Base-by-base conservation (phyloP, 2,113 vertebrate genomes). In the Nothoprocta pentlandii region DNA sequence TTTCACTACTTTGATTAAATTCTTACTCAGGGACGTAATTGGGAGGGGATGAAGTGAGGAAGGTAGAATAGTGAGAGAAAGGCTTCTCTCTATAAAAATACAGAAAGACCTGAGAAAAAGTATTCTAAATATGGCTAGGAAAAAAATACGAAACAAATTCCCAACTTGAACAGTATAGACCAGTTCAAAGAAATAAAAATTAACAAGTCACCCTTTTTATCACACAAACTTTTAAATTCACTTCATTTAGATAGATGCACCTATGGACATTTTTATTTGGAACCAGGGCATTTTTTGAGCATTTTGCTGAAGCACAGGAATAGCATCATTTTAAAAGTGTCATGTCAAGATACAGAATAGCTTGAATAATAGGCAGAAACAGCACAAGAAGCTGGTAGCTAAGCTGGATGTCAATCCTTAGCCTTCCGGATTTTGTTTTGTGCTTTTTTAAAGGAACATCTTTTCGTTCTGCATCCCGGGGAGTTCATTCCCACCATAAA, bases 91-190 rank as follows among this genome's bases (percentile, higher is more conserved):
- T 67, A 34, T 9, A 89, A 89, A 95, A 95, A 46, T 54, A 89
- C 25, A 69, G 39, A 16, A 1, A 86, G 12, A 87, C 2, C 28
- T 47, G 32, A 63, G 46, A 9, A 73, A 64, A 93, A 49, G 10
- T 19, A 59, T 54, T 16, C 8, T 41, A 80, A 28, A 76, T 6
- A 54, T 23, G 92, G 44, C 14, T 95, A 87, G 96, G 68, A 91
- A 93, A 92, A 41, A 67, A 61, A 70, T 96, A 94, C 94, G 66
- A 76, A 82, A 80, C 22, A 67, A 61, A 15, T 49, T 89, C 34
- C 51, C 86, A 68, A 15, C 7, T 53, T 39, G 80, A 5, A 85
- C 4, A 77, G 63, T 47, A 22, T 15, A 89, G 23, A 81, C 2
- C 12, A 66, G 6, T 75, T 94, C 56, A 73, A 58, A 90, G 34